Evolutionary conservation across 2,888 invertebrate species (phyloP).

Genomic region (Agriotes lineatus): DNA sequence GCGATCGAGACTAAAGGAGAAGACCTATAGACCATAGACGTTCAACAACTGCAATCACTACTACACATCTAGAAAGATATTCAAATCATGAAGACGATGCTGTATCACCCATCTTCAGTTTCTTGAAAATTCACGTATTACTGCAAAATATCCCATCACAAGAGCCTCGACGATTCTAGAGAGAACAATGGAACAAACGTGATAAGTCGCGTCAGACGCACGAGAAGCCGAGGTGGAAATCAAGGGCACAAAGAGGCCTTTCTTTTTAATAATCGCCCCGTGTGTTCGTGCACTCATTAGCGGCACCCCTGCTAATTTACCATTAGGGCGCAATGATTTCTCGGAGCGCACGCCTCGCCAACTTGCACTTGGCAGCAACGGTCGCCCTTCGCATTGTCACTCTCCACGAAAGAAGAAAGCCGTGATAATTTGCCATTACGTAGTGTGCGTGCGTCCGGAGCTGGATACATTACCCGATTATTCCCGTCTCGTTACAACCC

Average conservation of each 20-base stretch:
- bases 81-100: no score
- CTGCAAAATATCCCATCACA: no score
- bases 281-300: slow-evolving; percentile 23
- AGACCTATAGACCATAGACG: no score
- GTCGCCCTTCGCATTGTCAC: slow-evolving; percentile 16
- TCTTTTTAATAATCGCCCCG: slow-evolving; percentile 13
- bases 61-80: no score
- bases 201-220: no score
- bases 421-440: slow-evolving; percentile 25
- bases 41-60: no score
- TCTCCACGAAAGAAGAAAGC: slow-evolving; percentile 13
- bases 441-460: slow-evolving; percentile 10
- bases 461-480: slow-evolving; percentile 15
- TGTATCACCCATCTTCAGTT: no score
- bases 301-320: slow-evolving; percentile 27
- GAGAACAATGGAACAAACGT: no score
- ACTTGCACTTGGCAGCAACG: background rate
- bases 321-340: slow-evolving; percentile 25
- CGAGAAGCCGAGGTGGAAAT: background rate
- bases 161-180: no score
- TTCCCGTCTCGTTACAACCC: slow-evolving; percentile 2
- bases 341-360: background rate
- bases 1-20: no score
- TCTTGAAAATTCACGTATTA: no score
- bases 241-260: background rate